Evolutionary conservation across 1,140 invertebrate species (phyloP).

Genomic region (Papilio xuthus): DNA sequence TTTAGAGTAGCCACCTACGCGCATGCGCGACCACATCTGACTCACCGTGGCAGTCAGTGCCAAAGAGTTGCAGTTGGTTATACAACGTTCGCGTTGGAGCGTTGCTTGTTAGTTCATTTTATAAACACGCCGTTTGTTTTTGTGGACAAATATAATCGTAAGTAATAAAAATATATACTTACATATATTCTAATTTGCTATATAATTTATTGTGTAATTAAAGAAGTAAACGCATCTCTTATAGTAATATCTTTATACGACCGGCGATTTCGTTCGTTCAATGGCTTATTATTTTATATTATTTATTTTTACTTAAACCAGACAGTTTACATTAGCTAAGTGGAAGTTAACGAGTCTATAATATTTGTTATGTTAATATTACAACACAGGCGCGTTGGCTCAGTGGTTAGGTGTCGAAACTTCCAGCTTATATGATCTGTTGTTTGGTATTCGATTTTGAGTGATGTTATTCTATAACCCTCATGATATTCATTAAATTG

Average conservation of each 20-base stretch:
- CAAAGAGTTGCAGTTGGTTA: constrained; percentile 24
- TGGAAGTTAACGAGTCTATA: neutral
- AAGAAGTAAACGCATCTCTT: neutral
- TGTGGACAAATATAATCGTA: constrained; percentile 24
- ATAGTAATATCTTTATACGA: neutral
- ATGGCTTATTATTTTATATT: neutral
- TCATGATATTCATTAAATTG: no score
- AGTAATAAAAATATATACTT: neutral
- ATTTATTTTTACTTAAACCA: neutral
- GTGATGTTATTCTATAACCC: neutral
- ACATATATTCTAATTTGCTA: neutral
- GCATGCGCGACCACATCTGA: constrained; percentile 33
- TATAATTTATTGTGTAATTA: neutral
- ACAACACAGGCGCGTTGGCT: neutral
- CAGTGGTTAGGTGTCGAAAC: neutral
- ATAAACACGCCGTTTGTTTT: constrained; percentile 21
- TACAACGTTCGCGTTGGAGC: constrained; percentile 15
- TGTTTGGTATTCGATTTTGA: neutral
- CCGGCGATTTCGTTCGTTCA: neutral
- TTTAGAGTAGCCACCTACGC: constrained; percentile 25
- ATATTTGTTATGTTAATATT: neutral
- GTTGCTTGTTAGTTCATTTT: constrained; percentile 5
- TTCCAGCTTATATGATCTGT: neutral
- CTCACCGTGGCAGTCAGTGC: constrained; percentile 5
- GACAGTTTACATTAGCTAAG: neutral